These are phyloP conservation scores for Melitaea cinxia DNA, from an alignment of 1,140 invertebrate genomes.

Conservation along the genomic window DNA sequence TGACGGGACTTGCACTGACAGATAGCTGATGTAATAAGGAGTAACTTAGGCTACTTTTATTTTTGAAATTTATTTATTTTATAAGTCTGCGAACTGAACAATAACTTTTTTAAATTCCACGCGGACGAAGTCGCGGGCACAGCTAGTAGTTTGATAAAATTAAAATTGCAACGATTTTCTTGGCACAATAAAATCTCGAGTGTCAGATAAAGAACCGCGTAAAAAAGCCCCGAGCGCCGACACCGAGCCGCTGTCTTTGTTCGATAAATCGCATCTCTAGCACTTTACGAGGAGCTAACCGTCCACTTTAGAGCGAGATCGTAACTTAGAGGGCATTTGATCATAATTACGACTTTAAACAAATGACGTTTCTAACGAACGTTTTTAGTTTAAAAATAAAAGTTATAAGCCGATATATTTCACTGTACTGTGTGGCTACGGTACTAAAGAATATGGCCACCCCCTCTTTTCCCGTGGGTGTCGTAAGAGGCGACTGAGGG, in stretches of 20 bases:
- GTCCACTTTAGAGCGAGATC: background rate
- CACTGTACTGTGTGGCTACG: too few species aligned
- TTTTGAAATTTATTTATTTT: too few species aligned
- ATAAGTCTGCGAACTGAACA: too few species aligned
- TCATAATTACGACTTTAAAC: background rate
- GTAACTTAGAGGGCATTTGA: background rate
- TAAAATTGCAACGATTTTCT: background rate
- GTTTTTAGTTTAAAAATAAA: background rate
- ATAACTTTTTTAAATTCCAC: too few species aligned
- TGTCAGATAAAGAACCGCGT: constrained; percentile 9
- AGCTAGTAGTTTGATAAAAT: constrained; percentile 4
- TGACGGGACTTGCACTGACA: too few species aligned
- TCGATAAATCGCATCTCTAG: constrained; percentile 18
- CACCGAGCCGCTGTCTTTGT: constrained; percentile 7
- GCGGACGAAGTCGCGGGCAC: too few species aligned
- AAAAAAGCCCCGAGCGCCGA: constrained; percentile 4
- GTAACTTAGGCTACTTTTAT: too few species aligned
- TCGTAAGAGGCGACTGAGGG: too few species aligned
- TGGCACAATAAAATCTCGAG: constrained; percentile 3
- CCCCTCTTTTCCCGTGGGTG: too few species aligned
- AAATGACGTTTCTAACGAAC: background rate
- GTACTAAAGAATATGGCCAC: too few species aligned
- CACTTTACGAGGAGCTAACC: constrained; percentile 16
- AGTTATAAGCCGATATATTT: too few species aligned
- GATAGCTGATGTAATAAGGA: too few species aligned